Percentiles rank a stretch among this genome's conserved stretches.
phyloP scores from a whole-genome alignment of 2,888 invertebrate genomes.

The Epistrophella euchroma region DNA sequence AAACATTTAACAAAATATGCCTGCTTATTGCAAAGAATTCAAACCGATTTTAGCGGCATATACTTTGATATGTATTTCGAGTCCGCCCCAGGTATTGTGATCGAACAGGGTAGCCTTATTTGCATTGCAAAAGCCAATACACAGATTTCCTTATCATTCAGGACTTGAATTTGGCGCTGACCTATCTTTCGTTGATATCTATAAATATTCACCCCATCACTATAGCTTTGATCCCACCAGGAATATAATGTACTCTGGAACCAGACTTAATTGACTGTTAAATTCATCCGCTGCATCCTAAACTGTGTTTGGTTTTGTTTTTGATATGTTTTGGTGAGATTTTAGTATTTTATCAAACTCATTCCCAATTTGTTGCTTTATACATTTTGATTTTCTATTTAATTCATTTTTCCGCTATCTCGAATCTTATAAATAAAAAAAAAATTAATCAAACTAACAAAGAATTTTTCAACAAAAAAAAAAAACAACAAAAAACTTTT shows the following conservation, averaged over 20 bases:
- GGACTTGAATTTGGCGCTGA: no score
- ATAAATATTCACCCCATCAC: no score
- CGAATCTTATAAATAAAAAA: neutral
- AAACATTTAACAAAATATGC: no score
- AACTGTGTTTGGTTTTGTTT: neutral
- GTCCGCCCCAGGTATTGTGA: no score
- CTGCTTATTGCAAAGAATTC: no score
- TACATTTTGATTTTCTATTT: neutral
- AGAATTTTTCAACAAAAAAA: neutral
- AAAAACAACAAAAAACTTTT: no score
- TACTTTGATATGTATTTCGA: no score
- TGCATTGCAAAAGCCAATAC: no score
- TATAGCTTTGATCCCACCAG: neutral
- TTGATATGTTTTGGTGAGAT: neutral
- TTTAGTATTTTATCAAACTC: neutral
- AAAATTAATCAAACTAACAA: slow-evolving; percentile 4
- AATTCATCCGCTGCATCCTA: neutral
- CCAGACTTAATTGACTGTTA: neutral
- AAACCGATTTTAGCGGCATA: no score
- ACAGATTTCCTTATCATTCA: no score
- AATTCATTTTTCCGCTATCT: neutral
- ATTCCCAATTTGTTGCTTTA: neutral
- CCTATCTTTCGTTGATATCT: no score
- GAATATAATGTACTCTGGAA: neutral
- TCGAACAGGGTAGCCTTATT: no score